Evolutionary conservation across 1,140 invertebrate genomes (phyloP).

Genomic region (Leptinotarsa undecemlineata): DNA sequence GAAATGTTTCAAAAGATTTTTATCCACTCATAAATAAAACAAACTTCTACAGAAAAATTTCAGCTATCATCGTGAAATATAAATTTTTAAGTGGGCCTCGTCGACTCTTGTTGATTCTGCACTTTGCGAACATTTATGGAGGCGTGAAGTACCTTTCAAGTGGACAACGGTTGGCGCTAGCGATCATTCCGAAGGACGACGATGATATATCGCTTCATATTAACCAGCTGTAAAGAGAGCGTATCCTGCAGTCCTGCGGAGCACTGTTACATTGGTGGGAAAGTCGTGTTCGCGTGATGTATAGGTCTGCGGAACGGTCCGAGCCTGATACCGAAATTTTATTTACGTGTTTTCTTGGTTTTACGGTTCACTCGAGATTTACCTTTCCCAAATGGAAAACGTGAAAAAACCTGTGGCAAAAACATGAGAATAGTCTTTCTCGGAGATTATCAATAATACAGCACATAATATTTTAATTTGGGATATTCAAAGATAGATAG

Average conservation of each 20-base stretch:
- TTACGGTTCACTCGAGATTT: not conserved
- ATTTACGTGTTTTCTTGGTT: constrained; percentile 8
- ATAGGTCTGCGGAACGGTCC: not conserved
- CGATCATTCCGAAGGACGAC: constrained; percentile 27
- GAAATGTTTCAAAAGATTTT: too few relatives aligned
- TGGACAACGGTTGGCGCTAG: constrained; percentile 31
- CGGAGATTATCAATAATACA: too few relatives aligned
- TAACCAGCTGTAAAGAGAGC: constrained; percentile 23
- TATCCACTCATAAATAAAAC: too few relatives aligned
- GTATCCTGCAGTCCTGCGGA: constrained; percentile 7
- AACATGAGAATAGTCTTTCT: too few relatives aligned
- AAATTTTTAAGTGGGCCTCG: constrained; percentile 31
- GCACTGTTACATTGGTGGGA: constrained; percentile 6
- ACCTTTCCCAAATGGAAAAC: not conserved
- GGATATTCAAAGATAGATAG: too few relatives aligned
- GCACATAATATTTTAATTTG: too few relatives aligned
- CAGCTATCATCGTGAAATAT: constrained; percentile 35
- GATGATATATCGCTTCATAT: constrained; percentile 40
- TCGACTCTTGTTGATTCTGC: constrained; percentile 37
- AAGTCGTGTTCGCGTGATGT: not conserved
- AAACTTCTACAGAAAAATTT: constrained; percentile 12
- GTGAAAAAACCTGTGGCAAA: not conserved
- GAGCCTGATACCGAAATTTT: constrained; percentile 4
- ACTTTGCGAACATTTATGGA: constrained; percentile 38
- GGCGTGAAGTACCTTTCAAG: constrained; percentile 33